Conservation (phyloP, 2,113 vertebrate genomes). For the Gymnogyps californianus region DNA sequence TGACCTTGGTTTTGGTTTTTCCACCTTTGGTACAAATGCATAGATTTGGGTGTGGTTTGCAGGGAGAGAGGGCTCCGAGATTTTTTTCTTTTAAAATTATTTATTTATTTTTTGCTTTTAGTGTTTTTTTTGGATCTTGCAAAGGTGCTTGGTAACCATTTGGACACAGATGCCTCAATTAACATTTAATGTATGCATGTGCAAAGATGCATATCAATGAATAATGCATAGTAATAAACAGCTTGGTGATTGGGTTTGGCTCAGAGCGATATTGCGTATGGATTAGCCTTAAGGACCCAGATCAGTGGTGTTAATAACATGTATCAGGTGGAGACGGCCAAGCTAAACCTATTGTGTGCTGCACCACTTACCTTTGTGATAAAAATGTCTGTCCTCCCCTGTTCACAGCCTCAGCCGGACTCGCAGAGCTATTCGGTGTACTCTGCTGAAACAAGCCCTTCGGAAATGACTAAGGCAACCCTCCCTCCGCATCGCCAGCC, state of each 20-base stretch:
- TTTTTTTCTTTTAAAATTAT: neutral
- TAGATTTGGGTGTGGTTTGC: neutral
- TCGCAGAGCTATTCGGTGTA: neutral
- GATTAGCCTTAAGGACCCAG: neutral
- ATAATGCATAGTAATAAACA: conserved; percentile 44
- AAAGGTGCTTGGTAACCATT: neutral
- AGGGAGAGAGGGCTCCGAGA: neutral
- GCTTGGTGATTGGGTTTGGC: neutral
- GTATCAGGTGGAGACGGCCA: neutral
- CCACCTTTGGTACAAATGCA: neutral
- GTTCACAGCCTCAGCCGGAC: neutral
- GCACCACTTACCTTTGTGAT: neutral
- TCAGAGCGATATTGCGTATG: neutral
- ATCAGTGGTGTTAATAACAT: neutral
- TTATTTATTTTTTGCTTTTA: neutral
- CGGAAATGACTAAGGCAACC: neutral
- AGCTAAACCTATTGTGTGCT: neutral
- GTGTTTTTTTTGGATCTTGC: neutral
- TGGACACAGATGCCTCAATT: conserved; percentile 52
- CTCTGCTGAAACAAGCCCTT: neutral
- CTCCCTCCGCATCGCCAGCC: neutral
- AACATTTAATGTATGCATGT: conserved; percentile 43
- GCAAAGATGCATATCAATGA: conserved; percentile 19
- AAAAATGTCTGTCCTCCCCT: neutral
- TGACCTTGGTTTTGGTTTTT: neutral